Evolutionary conservation across 2,888 invertebrate species (phyloP).

Genomic region (Lasius platythorax): DNA sequence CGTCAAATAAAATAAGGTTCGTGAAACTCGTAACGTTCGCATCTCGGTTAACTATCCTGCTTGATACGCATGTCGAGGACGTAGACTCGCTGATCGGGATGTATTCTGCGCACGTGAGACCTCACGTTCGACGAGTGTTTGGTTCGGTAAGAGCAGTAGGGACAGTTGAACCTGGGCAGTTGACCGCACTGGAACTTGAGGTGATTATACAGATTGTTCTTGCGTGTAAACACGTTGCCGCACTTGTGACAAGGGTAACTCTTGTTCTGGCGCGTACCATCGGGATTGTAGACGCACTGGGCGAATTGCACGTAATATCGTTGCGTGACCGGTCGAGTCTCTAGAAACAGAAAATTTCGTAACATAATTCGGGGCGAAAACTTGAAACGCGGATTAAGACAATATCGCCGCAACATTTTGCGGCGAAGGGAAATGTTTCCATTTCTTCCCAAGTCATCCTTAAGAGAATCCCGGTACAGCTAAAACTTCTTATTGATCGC

Average conservation of each 20-base stretch:
- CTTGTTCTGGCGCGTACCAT: slow-evolving; percentile 45
- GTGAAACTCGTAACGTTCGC: slow-evolving; percentile 10
- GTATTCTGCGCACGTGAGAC: slow-evolving; percentile 81
- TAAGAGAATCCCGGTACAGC: neutral
- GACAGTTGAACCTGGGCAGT: slow-evolving; percentile 83
- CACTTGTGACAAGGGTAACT: slow-evolving; percentile 81
- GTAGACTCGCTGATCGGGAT: slow-evolving; percentile 78
- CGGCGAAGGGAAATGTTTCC: neutral
- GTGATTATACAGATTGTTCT: slow-evolving; percentile 83
- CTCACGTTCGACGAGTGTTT: slow-evolving; percentile 83
- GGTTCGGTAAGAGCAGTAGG: slow-evolving; percentile 83
- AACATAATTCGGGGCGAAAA: slow-evolving; percentile 41
- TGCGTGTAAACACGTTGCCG: slow-evolving; percentile 81
- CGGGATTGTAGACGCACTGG: slow-evolving; percentile 42
- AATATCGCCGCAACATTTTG: neutral
- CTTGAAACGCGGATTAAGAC: neutral
- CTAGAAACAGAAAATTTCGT: slow-evolving; percentile 70
- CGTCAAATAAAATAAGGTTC: neutral
- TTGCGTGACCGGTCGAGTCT: slow-evolving; percentile 28
- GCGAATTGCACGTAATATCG: slow-evolving; percentile 47
- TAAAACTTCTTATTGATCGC: neutral
- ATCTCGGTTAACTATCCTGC: slow-evolving; percentile 21
- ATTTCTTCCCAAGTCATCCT: slow-evolving; percentile 8
- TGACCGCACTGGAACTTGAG: slow-evolving; percentile 84
- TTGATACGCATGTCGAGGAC: slow-evolving; percentile 76